phyloP scores from a whole-genome alignment of 2,797 vertebrate genomes.

The Peromyscus melanophrys region DNA sequence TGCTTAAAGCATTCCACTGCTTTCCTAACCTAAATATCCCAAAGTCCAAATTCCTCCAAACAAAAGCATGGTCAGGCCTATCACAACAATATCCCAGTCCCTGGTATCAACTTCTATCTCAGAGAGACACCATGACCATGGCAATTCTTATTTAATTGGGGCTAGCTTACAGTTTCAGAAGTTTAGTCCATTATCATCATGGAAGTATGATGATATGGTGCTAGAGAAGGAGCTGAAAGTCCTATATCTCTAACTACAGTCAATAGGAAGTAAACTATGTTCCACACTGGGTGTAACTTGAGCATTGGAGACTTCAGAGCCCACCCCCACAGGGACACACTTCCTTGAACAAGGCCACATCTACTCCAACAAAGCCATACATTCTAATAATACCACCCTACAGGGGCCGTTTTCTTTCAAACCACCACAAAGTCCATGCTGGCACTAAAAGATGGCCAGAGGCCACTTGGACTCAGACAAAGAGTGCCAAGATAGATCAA shows the following conservation, averaged over 20 bases:
- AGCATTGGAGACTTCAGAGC: neutral
- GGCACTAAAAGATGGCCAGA: neutral
- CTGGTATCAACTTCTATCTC: neutral
- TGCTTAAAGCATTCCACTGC: neutral
- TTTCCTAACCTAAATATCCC: neutral
- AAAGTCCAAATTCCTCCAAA: neutral
- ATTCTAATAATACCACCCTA: neutral
- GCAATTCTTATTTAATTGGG: neutral
- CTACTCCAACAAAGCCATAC: neutral
- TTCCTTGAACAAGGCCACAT: neutral
- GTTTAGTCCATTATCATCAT: neutral
- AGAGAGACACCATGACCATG: neutral
- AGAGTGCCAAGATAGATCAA: neutral
- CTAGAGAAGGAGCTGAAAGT: neutral
- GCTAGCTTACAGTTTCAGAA: neutral
- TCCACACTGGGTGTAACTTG: neutral
- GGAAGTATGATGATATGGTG: rapidly evolving
- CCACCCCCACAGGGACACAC: neutral
- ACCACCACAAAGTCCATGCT: neutral
- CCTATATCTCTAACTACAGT: neutral
- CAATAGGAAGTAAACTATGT: neutral
- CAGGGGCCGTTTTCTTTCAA: neutral
- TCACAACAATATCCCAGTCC: neutral
- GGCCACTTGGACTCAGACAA: neutral
- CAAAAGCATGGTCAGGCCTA: neutral